A percentile compares a stretch with the other conserved stretches of the same genome.
phyloP scores from a whole-genome alignment of 2,888 invertebrate genomes.

The Cataglyphis cursor region DNA sequence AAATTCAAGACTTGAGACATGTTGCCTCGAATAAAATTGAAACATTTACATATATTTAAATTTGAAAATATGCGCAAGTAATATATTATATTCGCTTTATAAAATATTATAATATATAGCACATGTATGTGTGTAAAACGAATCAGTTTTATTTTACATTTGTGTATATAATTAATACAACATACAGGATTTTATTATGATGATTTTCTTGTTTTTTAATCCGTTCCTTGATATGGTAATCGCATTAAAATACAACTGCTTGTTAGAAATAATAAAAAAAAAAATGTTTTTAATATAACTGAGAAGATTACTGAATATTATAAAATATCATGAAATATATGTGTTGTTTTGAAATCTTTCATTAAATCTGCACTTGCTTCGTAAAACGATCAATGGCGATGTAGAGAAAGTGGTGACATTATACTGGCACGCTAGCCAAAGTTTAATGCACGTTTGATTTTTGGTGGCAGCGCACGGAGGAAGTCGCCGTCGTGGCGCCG shows the following conservation, averaged over 20 bases:
- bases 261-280: slow-evolving; percentile 4
- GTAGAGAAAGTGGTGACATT: slow-evolving; percentile 64
- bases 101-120: not conserved
- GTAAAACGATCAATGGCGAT: slow-evolving; percentile 15
- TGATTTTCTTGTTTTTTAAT: not conserved
- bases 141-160: not conserved
- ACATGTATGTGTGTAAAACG: not conserved
- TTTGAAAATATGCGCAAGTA: too few species aligned
- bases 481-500: slow-evolving; percentile 83
- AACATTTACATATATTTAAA: too few species aligned
- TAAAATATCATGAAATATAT: not conserved
- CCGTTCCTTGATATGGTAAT: not conserved
- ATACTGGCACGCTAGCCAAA: slow-evolving; percentile 78
- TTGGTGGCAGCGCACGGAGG: slow-evolving; percentile 69
- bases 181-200: not conserved
- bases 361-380: slow-evolving; percentile 18
- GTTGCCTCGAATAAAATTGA: too few species aligned
- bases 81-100: too few species aligned
- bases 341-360: slow-evolving; percentile 19
- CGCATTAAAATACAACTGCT: not conserved
- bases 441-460: slow-evolving; percentile 81
- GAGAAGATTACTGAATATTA: not conserved
- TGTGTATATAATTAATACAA: not conserved
- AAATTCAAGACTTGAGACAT: too few species aligned
- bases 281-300: not conserved